Base-by-base conservation (phyloP, 2,113 vertebrate species). In the Ceyx melanurus region DNA sequence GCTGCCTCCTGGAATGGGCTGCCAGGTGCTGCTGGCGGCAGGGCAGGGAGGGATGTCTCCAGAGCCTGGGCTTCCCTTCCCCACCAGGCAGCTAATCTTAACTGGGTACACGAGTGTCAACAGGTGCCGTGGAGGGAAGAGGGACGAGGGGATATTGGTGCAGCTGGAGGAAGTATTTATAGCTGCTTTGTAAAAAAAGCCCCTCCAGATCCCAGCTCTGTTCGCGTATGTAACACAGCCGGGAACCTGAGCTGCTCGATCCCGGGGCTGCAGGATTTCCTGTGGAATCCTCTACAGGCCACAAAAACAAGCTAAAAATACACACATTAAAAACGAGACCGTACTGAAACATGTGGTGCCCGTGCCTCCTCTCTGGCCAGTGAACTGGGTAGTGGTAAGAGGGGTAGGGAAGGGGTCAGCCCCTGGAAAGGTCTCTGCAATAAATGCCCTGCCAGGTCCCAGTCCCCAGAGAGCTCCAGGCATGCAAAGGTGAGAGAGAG, bases 131-230 rank as follows among this genome's bases (percentile, higher is more conserved):
- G 85, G 72, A 96, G 93, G 89, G 70, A 91, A 88, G 89, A 95
- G 50, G 62, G 93, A 95, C 0, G 2, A 95, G 92, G 88, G 86
- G 95, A 95, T 97, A 93, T 89, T 80, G 95, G 90, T 96, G 86
- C 96, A 97, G 95, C 97, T 97, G 97, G 93, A 92, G 82, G 71
- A 93, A 93, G 97, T 97, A 97, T 97, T 97, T 97, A 95, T 97
- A 97, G 97, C 75, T 71, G 82, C 88, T 93, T 94, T 95, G 79
- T 19, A 85, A 84, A 88, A 79, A 77, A 76, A 3, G 37, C 42
- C 58, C 1, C 1, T 95, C 74, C 95, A 91, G 94, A 85, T 96
- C 93, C 45, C 82, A 81, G 90, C 93, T 86, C 95, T 82, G 90
- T 77, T 96, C 95, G 95, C 25, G 26, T 95, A 92, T 97, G 95